Conservation (phyloP, 1,140 invertebrate genomes). For the Lepidostoma basale region DNA sequence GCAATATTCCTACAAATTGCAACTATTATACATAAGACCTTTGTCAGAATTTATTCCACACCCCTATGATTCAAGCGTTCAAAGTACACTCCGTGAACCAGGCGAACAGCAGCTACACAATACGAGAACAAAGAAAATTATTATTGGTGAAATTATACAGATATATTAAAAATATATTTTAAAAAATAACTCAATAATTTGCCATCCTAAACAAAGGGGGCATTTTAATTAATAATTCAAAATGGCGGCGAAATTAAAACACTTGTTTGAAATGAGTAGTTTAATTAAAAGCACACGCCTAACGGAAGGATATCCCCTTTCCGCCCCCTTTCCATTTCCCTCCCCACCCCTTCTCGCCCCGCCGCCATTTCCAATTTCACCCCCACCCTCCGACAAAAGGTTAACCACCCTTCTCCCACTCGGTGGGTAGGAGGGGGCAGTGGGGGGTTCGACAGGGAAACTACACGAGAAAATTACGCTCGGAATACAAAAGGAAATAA, state of each 20-base stretch:
- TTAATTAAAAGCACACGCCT: conserved; percentile 46
- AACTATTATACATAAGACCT: no score
- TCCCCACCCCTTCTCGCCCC: neutral
- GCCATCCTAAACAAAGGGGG: conserved; percentile 17
- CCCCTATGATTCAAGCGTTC: no score
- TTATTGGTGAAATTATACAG: no score
- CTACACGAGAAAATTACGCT: neutral
- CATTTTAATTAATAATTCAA: conserved; percentile 42
- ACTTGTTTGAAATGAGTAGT: conserved; percentile 44
- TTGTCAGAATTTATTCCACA: no score
- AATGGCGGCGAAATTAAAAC: conserved; percentile 41
- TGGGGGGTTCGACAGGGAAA: neutral
- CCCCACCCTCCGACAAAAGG: conserved; percentile 16
- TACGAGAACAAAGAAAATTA: neutral
- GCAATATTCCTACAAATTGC: no score
- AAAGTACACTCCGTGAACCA: no score
- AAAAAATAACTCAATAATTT: conserved; percentile 9
- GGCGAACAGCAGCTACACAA: no score
- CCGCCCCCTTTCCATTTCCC: conserved; percentile 4
- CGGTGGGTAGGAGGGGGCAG: neutral
- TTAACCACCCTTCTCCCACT: conserved; percentile 13
- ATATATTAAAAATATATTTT: neutral
- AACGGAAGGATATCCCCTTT: conserved; percentile 29
- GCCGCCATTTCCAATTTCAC: conserved; percentile 24
- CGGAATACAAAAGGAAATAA: neutral